Evolutionary conservation across 2,797 vertebrate genomes (phyloP), one percentile per base, ranked within the genome.

Genomic region (Lutjanus argentimaculatus): DNA sequence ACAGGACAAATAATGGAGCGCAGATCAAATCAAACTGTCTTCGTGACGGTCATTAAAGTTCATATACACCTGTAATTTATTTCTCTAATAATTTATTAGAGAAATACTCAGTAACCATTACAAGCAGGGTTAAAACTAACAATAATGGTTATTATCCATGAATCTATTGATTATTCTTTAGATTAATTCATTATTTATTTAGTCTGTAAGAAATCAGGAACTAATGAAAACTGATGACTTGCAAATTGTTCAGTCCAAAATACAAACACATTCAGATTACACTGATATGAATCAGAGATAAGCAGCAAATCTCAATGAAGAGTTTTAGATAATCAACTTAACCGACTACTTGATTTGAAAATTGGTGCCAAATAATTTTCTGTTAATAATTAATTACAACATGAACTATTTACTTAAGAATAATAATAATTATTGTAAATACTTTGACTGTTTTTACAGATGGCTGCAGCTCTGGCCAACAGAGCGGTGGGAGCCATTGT

Each of bases 401-500:
- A 57, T 36, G 2, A 45, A n/a, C 10, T 3, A 40, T 48, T 11
- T 0, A 15, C 3, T 14, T 30, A 11, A 0, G 14, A 25, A 53
- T 43, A 8, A 73, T 45, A 58, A 65, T 19, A 0, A 3, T 65
- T 42, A 9, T 65, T n/a, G 5, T 75, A 0, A 30, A 42, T 40
- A 15, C 36, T 64, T 11, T 64, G 25, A 10, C 1, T 67, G 11
- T 68, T 53, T 72, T 83, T 59, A 15, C 86, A 95, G 95, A 96
- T 96, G 95, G 72, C 94, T 43, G 67, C 90, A 72, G 63, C 89
- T 92, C 80, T 95, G 86, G 83, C 86, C 15, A 87, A 93, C 89
- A 93, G 95, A 88, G 95, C 93, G 6, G 10, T 95, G 14, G 96
- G 95, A 83, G 95, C 95, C 67, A 93, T 96, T 13, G 81, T 95